Evolutionary conservation across 1,140 invertebrate species (phyloP).

Genomic region (Drosophila teissieri): DNA sequence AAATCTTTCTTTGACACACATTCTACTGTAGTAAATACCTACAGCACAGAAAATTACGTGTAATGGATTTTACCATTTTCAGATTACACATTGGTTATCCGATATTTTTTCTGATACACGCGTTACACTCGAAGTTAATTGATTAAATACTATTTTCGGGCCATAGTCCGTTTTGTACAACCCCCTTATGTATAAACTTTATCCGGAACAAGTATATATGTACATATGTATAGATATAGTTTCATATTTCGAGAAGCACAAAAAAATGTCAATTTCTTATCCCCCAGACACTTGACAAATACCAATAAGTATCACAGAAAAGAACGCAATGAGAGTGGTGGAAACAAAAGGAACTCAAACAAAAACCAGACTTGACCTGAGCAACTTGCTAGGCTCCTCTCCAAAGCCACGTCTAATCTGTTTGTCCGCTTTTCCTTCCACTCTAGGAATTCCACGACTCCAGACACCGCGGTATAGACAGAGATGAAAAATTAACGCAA

Average conservation of each 20-base stretch:
- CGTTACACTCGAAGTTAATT: background rate
- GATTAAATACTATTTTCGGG: too few relatives aligned
- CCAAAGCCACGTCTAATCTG: conserved; percentile 26
- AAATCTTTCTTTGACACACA: conserved; percentile 28
- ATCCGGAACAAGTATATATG: background rate
- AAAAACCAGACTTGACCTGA: conserved; percentile 44
- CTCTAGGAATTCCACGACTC: conserved; percentile 36
- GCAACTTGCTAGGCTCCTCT: conserved; percentile 26
- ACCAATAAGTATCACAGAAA: conserved; percentile 14
- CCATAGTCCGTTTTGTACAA: too few relatives aligned
- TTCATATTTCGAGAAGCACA: background rate
- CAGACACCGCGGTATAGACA: conserved; percentile 14
- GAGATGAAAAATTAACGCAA: conserved; percentile 48
- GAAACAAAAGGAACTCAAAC: conserved; percentile 37
- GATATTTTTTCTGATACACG: too few relatives aligned
- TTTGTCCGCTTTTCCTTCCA: conserved; percentile 22
- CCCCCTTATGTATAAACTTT: too few relatives aligned
- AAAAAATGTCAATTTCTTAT: background rate
- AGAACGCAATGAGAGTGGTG: conserved; percentile 17
- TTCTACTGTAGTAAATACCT: conserved; percentile 12
- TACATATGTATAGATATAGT: background rate
- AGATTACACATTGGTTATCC: background rate
- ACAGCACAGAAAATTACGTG: background rate
- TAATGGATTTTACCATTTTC: background rate
- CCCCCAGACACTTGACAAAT: conserved; percentile 2